phyloP scores from a whole-genome alignment of 2,113 vertebrate species.

The Laterallus jamaicensis region DNA sequence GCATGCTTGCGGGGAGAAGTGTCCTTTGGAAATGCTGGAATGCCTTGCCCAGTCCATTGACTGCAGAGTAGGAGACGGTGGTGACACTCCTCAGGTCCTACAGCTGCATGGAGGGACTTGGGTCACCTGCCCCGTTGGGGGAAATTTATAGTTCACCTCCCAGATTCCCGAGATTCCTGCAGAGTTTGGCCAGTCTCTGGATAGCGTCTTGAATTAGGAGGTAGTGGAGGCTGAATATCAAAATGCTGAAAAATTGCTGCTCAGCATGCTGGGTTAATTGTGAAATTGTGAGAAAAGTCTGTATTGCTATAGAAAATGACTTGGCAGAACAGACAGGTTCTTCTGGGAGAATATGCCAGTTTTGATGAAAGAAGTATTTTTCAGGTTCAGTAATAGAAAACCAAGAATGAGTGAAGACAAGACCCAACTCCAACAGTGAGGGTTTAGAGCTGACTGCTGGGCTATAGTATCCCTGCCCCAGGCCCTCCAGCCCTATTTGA shows the following conservation, averaged over 20 bases:
- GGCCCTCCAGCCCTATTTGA: background rate
- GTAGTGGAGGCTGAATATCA: background rate
- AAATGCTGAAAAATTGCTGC: background rate
- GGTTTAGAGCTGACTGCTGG: background rate
- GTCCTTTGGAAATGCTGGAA: background rate
- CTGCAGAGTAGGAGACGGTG: accelerated
- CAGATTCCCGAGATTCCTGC: background rate
- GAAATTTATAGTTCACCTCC: background rate
- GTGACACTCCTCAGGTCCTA: background rate
- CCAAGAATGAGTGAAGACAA: background rate
- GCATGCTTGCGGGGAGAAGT: background rate
- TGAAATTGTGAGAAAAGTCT: background rate
- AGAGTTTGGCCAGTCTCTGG: background rate
- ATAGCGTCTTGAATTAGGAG: background rate
- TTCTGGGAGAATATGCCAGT: background rate
- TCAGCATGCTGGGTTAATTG: background rate
- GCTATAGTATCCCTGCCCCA: background rate
- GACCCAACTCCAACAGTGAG: background rate
- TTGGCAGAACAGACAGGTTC: background rate
- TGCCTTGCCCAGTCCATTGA: background rate
- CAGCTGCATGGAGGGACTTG: background rate
- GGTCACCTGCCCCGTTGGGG: accelerated
- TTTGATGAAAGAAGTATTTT: background rate
- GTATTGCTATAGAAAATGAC: background rate
- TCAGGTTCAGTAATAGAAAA: background rate